A percentile compares a stretch with the other conserved stretches of the same genome.
Evolutionary conservation across 2,888 invertebrate genomes (phyloP).

Genomic region (Geotrupes spiniger): DNA sequence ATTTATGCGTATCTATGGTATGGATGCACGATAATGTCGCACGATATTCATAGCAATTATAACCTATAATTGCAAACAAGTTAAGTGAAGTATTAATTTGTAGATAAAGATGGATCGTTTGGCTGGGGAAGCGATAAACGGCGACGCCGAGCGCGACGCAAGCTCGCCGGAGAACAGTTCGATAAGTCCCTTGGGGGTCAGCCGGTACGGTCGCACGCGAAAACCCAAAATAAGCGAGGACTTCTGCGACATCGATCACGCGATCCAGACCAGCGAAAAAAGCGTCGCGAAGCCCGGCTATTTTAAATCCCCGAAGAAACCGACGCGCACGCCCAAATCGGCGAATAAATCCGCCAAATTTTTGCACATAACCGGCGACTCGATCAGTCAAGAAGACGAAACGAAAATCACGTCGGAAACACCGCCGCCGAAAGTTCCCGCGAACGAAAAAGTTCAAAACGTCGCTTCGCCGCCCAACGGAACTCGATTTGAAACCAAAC

Average conservation of each 20-base stretch:
- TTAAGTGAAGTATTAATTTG: not conserved
- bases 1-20: too few relatives aligned
- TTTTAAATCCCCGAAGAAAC: constrained; percentile 4
- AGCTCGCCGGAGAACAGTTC: constrained; percentile 1
- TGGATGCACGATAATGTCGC: too few relatives aligned
- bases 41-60: too few relatives aligned
- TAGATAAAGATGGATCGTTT: constrained; percentile 1
- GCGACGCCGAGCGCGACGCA: too few relatives aligned
- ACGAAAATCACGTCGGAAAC: too few relatives aligned
- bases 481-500: too few relatives aligned
- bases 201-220: constrained; percentile 61
- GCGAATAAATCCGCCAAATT: constrained; percentile 13
- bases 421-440: too few relatives aligned
- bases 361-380: not conserved
- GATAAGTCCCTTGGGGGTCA: constrained; percentile 34
- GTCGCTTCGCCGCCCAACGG: too few relatives aligned
- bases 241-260: constrained; percentile 48
- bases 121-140: not conserved
- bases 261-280: constrained; percentile 28
- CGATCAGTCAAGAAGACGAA: not conserved
- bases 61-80: constrained; percentile 5
- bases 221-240: constrained; percentile 54
- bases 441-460: too few relatives aligned
- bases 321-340: constrained; percentile 9
- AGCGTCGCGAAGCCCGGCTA: not conserved